Conservation (phyloP, 1,140 invertebrate species). For the Zophobas atratus region DNA sequence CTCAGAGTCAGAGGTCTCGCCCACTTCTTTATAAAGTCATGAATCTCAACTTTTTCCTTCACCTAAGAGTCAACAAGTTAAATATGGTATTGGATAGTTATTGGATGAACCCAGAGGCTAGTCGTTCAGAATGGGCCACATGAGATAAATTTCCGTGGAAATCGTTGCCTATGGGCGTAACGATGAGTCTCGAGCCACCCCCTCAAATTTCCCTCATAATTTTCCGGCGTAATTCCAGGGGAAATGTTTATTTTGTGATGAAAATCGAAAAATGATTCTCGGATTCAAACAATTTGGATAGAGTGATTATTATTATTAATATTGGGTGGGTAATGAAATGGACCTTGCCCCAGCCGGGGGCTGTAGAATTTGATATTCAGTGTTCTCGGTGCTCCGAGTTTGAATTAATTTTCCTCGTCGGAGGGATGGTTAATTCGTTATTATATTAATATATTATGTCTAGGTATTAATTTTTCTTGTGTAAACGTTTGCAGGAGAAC, state of each 20-base stretch:
- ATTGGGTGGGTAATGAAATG: neutral
- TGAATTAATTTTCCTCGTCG: neutral
- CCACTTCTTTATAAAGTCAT: too few species aligned
- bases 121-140: constrained; percentile 25
- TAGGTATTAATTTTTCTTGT: too few species aligned
- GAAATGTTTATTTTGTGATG: constrained; percentile 4
- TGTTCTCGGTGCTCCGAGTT: neutral
- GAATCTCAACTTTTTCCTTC: neutral
- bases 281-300: neutral
- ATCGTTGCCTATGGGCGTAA: constrained; percentile 32
- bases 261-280: constrained; percentile 23
- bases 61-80: constrained; percentile 30
- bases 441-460: too few species aligned
- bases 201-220: constrained; percentile 17
- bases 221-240: constrained; percentile 3
- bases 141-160: constrained; percentile 33
- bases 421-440: too few species aligned
- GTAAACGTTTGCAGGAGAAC: too few species aligned
- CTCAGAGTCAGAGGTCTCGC: too few species aligned
- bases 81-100: constrained; percentile 24
- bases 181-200: constrained; percentile 9
- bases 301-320: neutral
- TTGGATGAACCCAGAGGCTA: constrained; percentile 5
- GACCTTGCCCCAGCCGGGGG: too few species aligned
- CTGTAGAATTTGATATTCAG: too few species aligned